Conservation (phyloP, 2,888 invertebrate species). For the Notocelia uddmanniana region DNA sequence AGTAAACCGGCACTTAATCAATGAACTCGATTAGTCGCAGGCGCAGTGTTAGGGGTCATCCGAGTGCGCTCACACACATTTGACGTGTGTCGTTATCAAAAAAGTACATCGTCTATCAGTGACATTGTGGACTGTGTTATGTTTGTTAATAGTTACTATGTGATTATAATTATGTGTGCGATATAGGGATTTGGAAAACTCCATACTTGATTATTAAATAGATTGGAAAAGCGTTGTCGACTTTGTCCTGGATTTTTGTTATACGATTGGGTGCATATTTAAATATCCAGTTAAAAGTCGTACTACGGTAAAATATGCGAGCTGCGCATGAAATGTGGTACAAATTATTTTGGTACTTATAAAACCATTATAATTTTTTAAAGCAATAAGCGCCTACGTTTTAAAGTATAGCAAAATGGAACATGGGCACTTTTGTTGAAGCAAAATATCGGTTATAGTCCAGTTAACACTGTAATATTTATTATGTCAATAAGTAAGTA, state of each 20-base stretch:
- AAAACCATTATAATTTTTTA: background rate
- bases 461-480: too few relatives aligned
- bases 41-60: constrained; percentile 59
- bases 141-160: constrained; percentile 2
- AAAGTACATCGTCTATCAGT: background rate
- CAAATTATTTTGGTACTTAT: constrained; percentile 12
- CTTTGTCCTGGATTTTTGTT: background rate
- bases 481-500: too few relatives aligned
- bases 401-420: background rate
- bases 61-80: constrained; percentile 52
- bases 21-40: constrained; percentile 55
- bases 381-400: constrained; percentile 3
- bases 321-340: too few relatives aligned
- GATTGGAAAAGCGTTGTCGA: constrained; percentile 1
- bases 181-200: background rate
- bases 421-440: background rate
- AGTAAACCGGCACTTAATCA: constrained; percentile 53
- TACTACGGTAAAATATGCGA: background rate
- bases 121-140: constrained; percentile 18
- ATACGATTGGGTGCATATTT: background rate
- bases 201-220: background rate
- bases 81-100: constrained; percentile 20
- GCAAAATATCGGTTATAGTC: too few relatives aligned
- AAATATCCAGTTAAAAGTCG: background rate
- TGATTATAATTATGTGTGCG: background rate